phyloP scores from a whole-genome alignment of 2,888 invertebrate species.

The Daptonema setosum region DNA sequence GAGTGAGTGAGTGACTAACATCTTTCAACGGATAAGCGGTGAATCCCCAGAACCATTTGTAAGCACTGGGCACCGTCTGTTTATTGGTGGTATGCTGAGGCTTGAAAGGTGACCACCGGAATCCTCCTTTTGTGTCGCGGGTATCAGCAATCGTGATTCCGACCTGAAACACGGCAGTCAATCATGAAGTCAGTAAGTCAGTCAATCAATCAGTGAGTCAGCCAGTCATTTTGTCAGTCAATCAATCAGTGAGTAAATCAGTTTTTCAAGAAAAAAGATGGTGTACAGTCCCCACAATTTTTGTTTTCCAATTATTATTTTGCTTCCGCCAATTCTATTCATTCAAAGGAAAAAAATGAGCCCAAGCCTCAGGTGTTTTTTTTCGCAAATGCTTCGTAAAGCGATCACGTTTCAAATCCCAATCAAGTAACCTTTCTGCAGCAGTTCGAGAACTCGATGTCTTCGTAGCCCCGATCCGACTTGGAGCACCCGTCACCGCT shows the following conservation, averaged over 20 bases:
- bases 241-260: not conserved
- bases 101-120: constrained; percentile 1
- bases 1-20: not conserved
- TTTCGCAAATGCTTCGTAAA: not conserved
- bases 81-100: constrained; percentile 1
- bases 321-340: too few relatives aligned
- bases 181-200: not conserved
- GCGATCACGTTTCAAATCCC: not conserved
- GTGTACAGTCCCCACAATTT: too few relatives aligned
- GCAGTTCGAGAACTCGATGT: constrained; percentile 1
- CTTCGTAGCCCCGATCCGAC: not conserved
- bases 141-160: not conserved
- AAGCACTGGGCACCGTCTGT: not conserved
- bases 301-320: not conserved
- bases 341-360: too few relatives aligned
- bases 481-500: not conserved
- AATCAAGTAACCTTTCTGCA: not conserved
- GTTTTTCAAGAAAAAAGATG: too few relatives aligned
- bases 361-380: not conserved
- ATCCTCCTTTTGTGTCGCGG: constrained; percentile 1
- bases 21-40: not conserved
- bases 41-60: constrained; percentile 5
- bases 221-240: not conserved
- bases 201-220: not conserved
- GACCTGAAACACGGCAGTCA: not conserved